Evolutionary conservation across 1,140 invertebrate genomes (phyloP).

Genomic region (Penaeus indicus): DNA sequence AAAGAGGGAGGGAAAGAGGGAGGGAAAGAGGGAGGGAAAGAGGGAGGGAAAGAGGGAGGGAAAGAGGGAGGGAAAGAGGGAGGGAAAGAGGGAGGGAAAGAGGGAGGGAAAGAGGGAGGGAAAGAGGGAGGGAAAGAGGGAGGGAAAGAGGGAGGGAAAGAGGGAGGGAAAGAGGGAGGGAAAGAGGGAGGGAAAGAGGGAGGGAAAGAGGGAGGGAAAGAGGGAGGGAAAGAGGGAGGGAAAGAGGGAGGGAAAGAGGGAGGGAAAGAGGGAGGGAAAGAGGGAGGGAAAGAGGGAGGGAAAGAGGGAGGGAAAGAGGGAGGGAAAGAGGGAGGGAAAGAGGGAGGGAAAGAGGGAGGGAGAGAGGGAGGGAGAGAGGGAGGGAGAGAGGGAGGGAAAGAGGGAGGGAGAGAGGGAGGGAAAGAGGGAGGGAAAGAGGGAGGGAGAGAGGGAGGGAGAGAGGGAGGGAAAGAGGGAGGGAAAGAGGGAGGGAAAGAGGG

Average conservation of each 20-base stretch:
- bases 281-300: not conserved
- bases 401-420: not conserved
- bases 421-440: no score
- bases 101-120: not conserved
- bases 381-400: not conserved
- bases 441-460: not conserved
- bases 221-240: conserved; percentile 17
- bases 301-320: not conserved
- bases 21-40: no score
- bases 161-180: not conserved
- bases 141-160: not conserved
- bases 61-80: conserved; percentile 29
- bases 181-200: not conserved
- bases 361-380: not conserved
- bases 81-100: not conserved
- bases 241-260: conserved; percentile 41
- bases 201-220: not conserved
- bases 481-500: not conserved
- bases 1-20: not conserved
- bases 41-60: conserved; percentile 17
- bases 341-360: not conserved
- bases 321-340: not conserved
- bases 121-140: not conserved
- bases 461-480: not conserved
- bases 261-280: conserved; percentile 16